phyloP scores from a whole-genome alignment of 2,797 vertebrate genomes.

The Galago senegalensis region DNA sequence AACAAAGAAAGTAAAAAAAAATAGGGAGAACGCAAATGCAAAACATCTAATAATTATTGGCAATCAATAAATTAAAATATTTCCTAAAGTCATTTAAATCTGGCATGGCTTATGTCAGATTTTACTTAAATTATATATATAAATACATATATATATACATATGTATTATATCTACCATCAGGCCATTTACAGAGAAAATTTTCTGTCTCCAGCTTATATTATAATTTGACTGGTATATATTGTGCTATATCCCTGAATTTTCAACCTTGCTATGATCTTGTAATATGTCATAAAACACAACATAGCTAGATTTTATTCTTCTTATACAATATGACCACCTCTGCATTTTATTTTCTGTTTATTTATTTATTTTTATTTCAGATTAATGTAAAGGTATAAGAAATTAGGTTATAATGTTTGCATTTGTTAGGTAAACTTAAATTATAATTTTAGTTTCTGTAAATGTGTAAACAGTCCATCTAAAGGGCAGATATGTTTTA shows the following conservation, averaged over 20 bases:
- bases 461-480: not conserved
- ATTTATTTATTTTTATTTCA: too few species aligned
- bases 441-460: not conserved
- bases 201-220: not conserved
- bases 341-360: not conserved
- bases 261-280: not conserved
- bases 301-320: not conserved
- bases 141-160: too few species aligned
- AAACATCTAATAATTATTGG: conserved; percentile 36
- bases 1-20: conserved; percentile 63
- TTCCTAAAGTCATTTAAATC: conserved; percentile 20
- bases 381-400: too few species aligned
- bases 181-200: not conserved
- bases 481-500: not conserved
- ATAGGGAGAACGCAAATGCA: conserved; percentile 55
- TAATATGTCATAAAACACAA: not conserved
- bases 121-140: not conserved
- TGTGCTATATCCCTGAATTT: not conserved
- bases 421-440: too few species aligned
- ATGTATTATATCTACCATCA: not conserved
- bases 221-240: not conserved
- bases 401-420: too few species aligned
- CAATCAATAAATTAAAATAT: conserved; percentile 62
- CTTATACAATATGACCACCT: not conserved
- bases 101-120: not conserved